These are phyloP conservation scores for Augiades crinisus DNA, from an alignment of 2,888 invertebrate species.

Conservation along the genomic window DNA sequence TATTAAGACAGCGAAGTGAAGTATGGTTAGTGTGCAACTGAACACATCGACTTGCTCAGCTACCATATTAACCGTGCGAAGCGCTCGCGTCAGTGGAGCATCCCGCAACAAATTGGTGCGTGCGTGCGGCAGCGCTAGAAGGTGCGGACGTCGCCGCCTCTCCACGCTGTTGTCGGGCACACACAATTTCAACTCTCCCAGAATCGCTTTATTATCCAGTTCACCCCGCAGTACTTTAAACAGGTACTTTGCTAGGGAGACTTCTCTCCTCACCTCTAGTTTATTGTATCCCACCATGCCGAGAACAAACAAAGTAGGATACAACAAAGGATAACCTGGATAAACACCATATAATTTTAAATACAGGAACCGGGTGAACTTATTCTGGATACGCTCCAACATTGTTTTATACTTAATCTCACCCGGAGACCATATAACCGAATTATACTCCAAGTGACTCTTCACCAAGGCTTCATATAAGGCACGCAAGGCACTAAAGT, in stretches of 20 bases:
- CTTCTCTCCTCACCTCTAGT: background rate
- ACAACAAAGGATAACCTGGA: conserved; percentile 1
- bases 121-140: too few species aligned
- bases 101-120: too few species aligned
- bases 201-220: background rate
- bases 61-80: too few species aligned
- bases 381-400: conserved; percentile 3
- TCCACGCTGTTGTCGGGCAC: too few species aligned
- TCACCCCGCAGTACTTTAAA: background rate
- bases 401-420: conserved; percentile 13
- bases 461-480: conserved; percentile 26
- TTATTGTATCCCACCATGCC: too few species aligned
- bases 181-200: too few species aligned
- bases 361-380: background rate
- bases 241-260: background rate
- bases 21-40: too few species aligned
- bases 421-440: conserved; percentile 26
- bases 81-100: too few species aligned
- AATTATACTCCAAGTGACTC: conserved; percentile 24
- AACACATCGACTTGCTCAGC: too few species aligned
- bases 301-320: background rate
- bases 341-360: background rate
- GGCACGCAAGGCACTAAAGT: conserved; percentile 11
- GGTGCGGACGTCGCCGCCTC: too few species aligned
- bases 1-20: too few species aligned